These are phyloP conservation scores for Chroicocephalus ridibundus DNA, from an alignment of 2,113 vertebrate species.

Conservation along the genomic window DNA sequence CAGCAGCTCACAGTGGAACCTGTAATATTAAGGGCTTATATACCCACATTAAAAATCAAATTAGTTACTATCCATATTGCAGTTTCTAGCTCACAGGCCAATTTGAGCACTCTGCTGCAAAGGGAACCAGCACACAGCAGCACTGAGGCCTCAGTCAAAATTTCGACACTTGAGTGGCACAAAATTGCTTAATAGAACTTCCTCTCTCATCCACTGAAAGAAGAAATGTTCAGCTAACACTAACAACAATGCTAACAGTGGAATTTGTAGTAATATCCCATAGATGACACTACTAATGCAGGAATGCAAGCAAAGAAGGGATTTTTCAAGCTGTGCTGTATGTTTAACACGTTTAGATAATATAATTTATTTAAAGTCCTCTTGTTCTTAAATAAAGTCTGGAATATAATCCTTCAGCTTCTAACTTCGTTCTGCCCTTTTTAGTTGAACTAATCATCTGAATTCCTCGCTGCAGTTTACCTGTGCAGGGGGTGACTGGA, in stretches of 20 bases:
- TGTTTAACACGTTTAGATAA: neutral
- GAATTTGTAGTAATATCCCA: neutral
- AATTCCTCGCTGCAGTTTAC: constrained; percentile 66
- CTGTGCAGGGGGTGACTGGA: constrained; percentile 95
- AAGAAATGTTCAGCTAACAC: neutral
- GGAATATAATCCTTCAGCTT: neutral
- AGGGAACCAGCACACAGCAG: neutral
- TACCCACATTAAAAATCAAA: neutral
- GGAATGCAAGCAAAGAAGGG: neutral
- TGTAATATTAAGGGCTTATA: neutral
- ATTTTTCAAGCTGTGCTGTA: neutral
- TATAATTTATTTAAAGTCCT: neutral
- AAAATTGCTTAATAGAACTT: neutral
- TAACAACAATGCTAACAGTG: neutral
- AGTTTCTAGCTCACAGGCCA: neutral
- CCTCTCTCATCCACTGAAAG: neutral
- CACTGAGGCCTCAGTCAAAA: neutral
- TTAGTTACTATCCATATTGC: neutral
- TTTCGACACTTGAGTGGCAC: neutral
- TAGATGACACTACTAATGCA: neutral
- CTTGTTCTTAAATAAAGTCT: neutral
- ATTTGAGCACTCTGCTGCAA: neutral
- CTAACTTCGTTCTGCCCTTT: neutral
- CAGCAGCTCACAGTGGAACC: neutral
- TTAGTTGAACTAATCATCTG: neutral